Conservation (phyloP, 2,113 vertebrate species). For the Heliornis fulica region DNA sequence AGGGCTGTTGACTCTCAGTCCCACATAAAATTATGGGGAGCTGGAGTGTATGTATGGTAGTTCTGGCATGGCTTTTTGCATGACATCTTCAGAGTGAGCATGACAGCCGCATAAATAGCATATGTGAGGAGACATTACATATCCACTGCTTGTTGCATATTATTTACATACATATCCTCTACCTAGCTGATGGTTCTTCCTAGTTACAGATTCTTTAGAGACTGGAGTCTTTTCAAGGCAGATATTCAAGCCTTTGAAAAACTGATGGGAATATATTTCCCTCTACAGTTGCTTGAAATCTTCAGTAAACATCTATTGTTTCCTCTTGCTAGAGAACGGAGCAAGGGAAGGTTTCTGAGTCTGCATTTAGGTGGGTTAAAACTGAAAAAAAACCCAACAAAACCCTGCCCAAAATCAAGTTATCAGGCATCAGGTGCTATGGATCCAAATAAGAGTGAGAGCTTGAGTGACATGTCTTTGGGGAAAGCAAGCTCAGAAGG, state of each 20-base stretch:
- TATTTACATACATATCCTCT: constrained; percentile 5
- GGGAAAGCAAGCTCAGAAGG: not conserved
- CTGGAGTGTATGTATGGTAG: not conserved
- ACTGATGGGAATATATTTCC: not conserved
- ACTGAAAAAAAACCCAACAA: not conserved
- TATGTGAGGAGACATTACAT: not conserved
- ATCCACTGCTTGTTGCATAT: not conserved
- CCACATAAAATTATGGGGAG: not conserved
- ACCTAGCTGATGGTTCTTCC: not conserved
- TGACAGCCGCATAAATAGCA: not conserved
- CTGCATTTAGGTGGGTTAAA: not conserved
- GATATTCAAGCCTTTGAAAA: not conserved
- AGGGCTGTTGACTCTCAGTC: not conserved
- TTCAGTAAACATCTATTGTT: not conserved
- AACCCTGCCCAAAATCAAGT: not conserved
- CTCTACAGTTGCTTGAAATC: not conserved
- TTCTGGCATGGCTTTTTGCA: not conserved
- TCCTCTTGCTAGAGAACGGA: not conserved
- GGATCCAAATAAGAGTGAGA: not conserved
- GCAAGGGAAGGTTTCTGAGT: not conserved
- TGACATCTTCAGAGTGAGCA: not conserved
- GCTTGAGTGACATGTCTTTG: not conserved
- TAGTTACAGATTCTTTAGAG: not conserved
- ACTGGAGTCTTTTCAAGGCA: not conserved
- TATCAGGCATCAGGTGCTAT: not conserved